Base-by-base conservation (phyloP, 2,797 vertebrate species). In the Tapirus indicus region DNA sequence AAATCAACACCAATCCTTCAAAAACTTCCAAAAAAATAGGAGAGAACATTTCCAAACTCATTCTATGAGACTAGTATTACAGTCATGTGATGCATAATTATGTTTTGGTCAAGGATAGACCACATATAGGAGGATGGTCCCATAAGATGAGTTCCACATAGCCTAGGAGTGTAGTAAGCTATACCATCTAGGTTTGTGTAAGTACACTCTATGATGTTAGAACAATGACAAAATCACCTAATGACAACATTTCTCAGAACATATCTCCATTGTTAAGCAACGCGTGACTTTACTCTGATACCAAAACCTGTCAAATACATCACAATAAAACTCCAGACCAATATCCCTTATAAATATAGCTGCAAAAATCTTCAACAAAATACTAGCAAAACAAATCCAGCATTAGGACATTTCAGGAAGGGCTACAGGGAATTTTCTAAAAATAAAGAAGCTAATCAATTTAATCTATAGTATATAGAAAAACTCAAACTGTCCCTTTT, bases 21-120 rank as follows among this genome's bases (percentile, higher is more conserved):
- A 12, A 79, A 78, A 69, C 44, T 71, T 80, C 79, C 66, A 77
- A 97, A 97, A 95, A 82, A 52, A 47, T 29, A 83, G 35, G 79
- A 52, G 79, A 17, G 27, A 88, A 95, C 5, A 68, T 60, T 62
- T 95, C 18, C 18, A 66, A 44, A 94, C 2, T 58, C 27, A 64
- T 47, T 56, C 74, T 86, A 25, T 88, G 35, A 95, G 21, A 82
- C 2, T 16, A 72, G 2, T 77, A 93, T 64, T 86, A 68, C 38
- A 58, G 49, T 52, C 49, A 52, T 14, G 49, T 52, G 14, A 52
- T 13, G 4, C 49, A 52, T 14, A 52, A 52, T 52, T 52, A 52
- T 14, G 49, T 52, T 52, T 16, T 52, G 49, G 49, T 52, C 49
- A 52, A 52, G 49, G 49, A 47, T 11, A 5, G 10, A 47, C 47